These are phyloP conservation scores for Coleophora flavipennella DNA, from an alignment of 2,888 invertebrate genomes.

Conservation along the genomic window DNA sequence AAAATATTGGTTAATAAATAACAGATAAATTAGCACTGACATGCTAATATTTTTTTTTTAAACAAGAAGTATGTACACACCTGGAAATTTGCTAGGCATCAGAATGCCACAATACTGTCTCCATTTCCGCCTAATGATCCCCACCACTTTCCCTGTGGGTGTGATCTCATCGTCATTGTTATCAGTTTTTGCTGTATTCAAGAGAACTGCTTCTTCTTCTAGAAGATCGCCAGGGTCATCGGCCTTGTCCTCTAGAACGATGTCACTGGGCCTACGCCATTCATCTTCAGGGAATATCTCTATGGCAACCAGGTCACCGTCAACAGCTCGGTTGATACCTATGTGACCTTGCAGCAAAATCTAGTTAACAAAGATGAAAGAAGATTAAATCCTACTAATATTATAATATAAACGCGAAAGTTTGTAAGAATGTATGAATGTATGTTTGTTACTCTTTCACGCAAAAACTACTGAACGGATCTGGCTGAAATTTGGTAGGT, in stretches of 20 bases:
- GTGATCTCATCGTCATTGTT: constrained; percentile 51
- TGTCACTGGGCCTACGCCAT: constrained; percentile 93
- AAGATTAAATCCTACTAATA: not conserved
- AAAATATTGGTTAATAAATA: too few relatives aligned
- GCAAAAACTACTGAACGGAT: too few relatives aligned
- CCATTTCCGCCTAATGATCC: constrained; percentile 97
- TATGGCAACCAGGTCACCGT: constrained; percentile 94
- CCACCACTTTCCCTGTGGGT: constrained; percentile 77
- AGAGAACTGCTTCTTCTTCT: constrained; percentile 72
- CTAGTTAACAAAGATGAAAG: constrained; percentile 46
- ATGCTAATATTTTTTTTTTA: too few relatives aligned
- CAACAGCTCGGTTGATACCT: constrained; percentile 92
- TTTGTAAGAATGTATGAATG: too few relatives aligned
- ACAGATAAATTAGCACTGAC: too few relatives aligned
- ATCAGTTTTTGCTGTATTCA: constrained; percentile 34
- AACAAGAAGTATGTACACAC: constrained; percentile 24
- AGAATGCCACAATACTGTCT: constrained; percentile 98
- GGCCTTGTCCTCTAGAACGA: constrained; percentile 83
- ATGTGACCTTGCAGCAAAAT: constrained; percentile 88
- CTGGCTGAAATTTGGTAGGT: too few relatives aligned
- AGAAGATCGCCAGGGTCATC: constrained; percentile 78
- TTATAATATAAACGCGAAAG: too few relatives aligned
- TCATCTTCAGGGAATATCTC: constrained; percentile 89
- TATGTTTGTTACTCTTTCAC: too few relatives aligned
- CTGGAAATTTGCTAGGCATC: constrained; percentile 81